phyloP scores from a whole-genome alignment of 2,888 invertebrate genomes.

The Caenorhabditis sp. region DNA sequence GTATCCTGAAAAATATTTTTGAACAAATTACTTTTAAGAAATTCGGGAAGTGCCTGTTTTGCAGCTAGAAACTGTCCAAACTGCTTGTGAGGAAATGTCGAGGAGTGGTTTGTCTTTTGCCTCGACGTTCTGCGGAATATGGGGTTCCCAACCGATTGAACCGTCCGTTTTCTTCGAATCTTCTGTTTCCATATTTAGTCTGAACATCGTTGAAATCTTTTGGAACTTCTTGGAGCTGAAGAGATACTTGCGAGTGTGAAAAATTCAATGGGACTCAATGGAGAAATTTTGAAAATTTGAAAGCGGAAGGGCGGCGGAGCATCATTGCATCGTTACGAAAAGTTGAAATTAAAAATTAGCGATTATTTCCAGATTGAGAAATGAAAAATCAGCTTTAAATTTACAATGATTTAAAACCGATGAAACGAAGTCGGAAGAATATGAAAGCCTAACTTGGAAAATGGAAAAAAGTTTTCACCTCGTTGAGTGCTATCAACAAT shows the following conservation, averaged over 20 bases:
- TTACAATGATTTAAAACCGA: background rate
- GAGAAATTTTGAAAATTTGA: background rate
- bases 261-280: background rate
- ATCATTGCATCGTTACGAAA: background rate
- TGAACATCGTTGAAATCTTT: background rate
- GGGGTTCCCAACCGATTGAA: slow-evolving; percentile 63
- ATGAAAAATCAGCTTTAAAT: background rate
- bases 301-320: slow-evolving; percentile 13
- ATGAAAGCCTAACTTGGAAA: background rate
- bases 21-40: background rate
- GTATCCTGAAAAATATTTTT: slow-evolving; percentile 86
- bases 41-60: slow-evolving; percentile 96
- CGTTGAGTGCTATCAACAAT: too few relatives aligned
- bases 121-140: slow-evolving; percentile 65
- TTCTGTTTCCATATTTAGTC: slow-evolving; percentile 21
- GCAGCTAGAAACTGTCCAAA: slow-evolving; percentile 98
- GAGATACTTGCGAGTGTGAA: background rate
- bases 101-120: slow-evolving; percentile 85
- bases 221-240: background rate
- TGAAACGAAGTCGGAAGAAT: too few relatives aligned
- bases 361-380: background rate
- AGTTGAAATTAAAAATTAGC: too few relatives aligned
- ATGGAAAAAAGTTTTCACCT: background rate
- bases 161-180: slow-evolving; percentile 52
- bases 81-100: slow-evolving; percentile 94